Conservation (phyloP, 2,113 vertebrate species). For the Phyllostomus hastatus region DNA sequence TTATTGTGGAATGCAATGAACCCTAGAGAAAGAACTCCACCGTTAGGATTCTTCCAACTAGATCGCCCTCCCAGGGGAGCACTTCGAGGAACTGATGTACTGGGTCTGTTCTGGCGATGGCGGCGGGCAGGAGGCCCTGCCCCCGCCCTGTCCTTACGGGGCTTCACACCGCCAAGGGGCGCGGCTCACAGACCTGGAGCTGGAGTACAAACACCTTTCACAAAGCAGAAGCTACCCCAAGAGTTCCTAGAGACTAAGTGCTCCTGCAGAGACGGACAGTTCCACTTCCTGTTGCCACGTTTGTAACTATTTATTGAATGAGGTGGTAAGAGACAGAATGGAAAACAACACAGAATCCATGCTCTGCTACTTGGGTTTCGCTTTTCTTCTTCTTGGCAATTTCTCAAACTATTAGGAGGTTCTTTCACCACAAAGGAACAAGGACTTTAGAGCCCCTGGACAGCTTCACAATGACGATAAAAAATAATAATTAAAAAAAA, state of each 20-base stretch:
- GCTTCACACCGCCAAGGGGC: accelerated
- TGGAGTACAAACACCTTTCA: background rate
- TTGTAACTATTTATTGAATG: slow-evolving; percentile 84
- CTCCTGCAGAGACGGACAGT: slow-evolving; percentile 57
- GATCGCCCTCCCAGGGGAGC: background rate
- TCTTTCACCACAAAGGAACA: slow-evolving; percentile 74
- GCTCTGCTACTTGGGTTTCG: slow-evolving; percentile 76
- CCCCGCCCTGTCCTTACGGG: accelerated
- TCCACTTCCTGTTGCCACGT: slow-evolving; percentile 65
- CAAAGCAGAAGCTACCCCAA: background rate
- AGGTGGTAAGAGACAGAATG: slow-evolving; percentile 80
- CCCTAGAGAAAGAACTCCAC: background rate
- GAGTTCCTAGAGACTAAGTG: background rate
- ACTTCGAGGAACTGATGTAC: background rate
- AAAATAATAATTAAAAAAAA: slow-evolving; percentile 79
- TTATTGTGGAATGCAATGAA: background rate
- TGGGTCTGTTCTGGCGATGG: background rate
- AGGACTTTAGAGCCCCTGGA: slow-evolving; percentile 75
- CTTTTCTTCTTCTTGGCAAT: slow-evolving; percentile 62
- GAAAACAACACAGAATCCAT: slow-evolving; percentile 77
- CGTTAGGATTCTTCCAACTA: background rate
- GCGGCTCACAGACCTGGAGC: background rate
- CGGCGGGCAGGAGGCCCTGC: background rate
- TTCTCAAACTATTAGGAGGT: slow-evolving; percentile 71
- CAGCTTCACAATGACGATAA: slow-evolving; percentile 78